Evolutionary conservation across 2,888 invertebrate species (phyloP).

Genomic region (Andrena bicolor): DNA sequence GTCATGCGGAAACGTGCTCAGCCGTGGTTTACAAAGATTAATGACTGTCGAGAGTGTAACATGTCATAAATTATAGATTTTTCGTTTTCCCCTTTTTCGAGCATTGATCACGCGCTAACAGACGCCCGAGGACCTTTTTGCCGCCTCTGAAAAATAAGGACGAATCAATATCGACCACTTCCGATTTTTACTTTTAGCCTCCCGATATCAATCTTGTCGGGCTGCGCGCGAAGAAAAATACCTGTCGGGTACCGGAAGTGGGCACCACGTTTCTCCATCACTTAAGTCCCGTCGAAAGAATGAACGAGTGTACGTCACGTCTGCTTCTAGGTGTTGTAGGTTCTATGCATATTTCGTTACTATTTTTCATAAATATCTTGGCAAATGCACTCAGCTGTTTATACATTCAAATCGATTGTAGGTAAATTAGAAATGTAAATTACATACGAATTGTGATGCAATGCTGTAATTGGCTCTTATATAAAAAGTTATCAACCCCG

Average conservation of each 20-base stretch:
- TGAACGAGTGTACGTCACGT: neutral
- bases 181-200: slow-evolving; percentile 49
- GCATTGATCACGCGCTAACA: slow-evolving; percentile 37
- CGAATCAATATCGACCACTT: slow-evolving; percentile 64
- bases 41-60: slow-evolving; percentile 70
- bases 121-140: slow-evolving; percentile 32
- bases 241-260: neutral
- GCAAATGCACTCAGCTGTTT: too few species aligned
- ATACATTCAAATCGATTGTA: too few species aligned
- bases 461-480: too few species aligned
- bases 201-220: slow-evolving; percentile 62
- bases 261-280: neutral
- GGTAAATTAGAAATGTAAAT: too few species aligned
- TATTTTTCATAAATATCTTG: too few species aligned
- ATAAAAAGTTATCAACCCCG: too few species aligned
- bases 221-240: slow-evolving; percentile 29
- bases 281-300: neutral
- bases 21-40: slow-evolving; percentile 71
- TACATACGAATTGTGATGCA: too few species aligned
- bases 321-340: neutral
- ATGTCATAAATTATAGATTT: slow-evolving; percentile 76
- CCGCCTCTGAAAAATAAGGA: slow-evolving; percentile 59
- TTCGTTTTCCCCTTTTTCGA: slow-evolving; percentile 29
- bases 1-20: slow-evolving; percentile 70
- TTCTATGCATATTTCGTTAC: too few species aligned